These are phyloP conservation scores for Arctia plantaginis DNA, from an alignment of 2,888 invertebrate genomes.

Conservation along the genomic window DNA sequence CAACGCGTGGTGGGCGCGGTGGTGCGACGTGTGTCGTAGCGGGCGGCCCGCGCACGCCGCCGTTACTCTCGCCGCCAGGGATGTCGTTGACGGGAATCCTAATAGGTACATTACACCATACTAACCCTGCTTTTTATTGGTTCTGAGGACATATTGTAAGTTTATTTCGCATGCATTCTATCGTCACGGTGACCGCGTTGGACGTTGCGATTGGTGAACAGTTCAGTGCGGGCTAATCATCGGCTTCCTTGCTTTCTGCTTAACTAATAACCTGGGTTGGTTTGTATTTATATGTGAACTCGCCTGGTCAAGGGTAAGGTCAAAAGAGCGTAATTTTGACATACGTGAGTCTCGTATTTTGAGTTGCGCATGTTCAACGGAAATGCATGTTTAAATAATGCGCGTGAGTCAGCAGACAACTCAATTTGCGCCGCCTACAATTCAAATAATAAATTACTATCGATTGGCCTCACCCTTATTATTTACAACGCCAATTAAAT, in stretches of 20 bases:
- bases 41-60: conserved; percentile 90
- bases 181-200: neutral
- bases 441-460: no score
- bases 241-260: neutral
- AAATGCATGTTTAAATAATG: no score
- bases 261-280: neutral
- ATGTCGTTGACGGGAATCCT: conserved; percentile 46
- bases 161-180: neutral
- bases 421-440: no score
- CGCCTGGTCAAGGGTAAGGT: no score
- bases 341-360: no score
- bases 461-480: no score
- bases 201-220: neutral
- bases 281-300: neutral
- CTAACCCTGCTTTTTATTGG: neutral
- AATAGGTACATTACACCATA: conserved; percentile 32
- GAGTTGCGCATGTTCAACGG: no score
- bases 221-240: neutral
- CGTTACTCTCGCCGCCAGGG: conserved; percentile 88
- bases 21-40: conserved; percentile 94
- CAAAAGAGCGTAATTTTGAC: no score
- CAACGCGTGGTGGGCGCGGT: conserved; percentile 92
- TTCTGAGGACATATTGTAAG: neutral
- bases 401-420: no score
- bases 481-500: no score